Evolutionary conservation across 2,113 vertebrate genomes (phyloP), one percentile per base, ranked within the genome.

Genomic region (Felis chaus): DNA sequence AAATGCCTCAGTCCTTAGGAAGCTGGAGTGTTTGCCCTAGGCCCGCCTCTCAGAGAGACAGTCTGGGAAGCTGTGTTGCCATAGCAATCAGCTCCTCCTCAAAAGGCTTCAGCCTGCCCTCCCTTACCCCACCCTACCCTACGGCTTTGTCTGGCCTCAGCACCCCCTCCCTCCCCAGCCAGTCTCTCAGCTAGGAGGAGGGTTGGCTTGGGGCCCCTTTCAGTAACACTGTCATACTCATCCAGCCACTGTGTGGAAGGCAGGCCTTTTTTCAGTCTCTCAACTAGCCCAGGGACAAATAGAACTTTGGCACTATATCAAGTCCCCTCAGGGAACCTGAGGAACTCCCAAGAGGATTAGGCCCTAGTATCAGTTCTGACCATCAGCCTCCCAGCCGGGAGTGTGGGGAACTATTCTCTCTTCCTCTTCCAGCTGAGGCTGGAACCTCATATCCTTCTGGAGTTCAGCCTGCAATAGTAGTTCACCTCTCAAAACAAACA

Each of bases 21-120:
- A 89, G 89, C n/a, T 10, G 50, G 87, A 97, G 80, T 7, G 39
- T 25, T 45, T 39, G 89, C 65, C 88, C 57, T 73, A 89, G 9
- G 57, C 97, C 96, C 14, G 85, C 97, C 94, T 94, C 84, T 96
- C 74, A 33, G 89, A 94, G 69, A 96, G 80, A 96, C 93, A 57
- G 89, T 87, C 96, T 83, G 94, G 97, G 95, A 97, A 97, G 97
- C 29, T 14, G 89, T 96, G 98, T 82, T 98, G 93, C 98, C 98
- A 98, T 96, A 98, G 98, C 80, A 98, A 98, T 94, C 95, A 97
- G 94, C 83, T 97, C 94, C 96, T 97, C 97, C 97, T 98, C 97
- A 93, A 97, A 98, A 98, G 97, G 87, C 96, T 97, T 97, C 97
- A 96, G 90, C 90, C 61, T 80, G 95, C 79, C 84, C 81, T 95